Base-by-base conservation (phyloP, 2,888 invertebrate genomes). In the Drosophila acutilabella region DNA sequence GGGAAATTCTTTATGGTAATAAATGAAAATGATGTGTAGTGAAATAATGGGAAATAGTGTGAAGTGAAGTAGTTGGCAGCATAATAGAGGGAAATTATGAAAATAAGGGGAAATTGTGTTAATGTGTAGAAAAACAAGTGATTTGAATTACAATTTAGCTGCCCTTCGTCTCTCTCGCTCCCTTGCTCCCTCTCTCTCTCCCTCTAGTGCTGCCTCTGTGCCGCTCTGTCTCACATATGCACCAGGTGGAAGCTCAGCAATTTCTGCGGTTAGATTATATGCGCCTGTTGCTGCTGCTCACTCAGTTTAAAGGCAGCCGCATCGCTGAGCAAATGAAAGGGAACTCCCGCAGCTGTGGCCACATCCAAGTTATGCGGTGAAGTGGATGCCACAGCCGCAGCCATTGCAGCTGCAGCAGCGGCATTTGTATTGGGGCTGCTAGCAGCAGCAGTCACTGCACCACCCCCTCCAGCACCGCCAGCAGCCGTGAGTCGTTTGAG, bases 241-340 rank as follows among this genome's bases (percentile, higher is more conserved):
- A 18, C 51, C 40, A 52, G 45, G 18, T 59, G 64, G 59, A 47
- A 52, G 40, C 64, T 18, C 30, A 52, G 67, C 41, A 42, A 64
- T 42, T 56, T 45, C 64, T 42, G 48, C 56, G 61, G 88, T 86
- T 85, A 85, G 81, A 85, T 85, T 74, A 88, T 88, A 40, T 88
- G 83, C 70, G 88, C 66, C 64, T 86, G 81, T 57, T 80, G 81
- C 33, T 83, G 86, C 58, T 85, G 89, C 42, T 85, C 84, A 59
- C 56, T 85, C 16, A 88, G 64, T 26, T 83, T 86, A 13, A 86
- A 86, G 52, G 88, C 74, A 8, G 81, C 81, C 72, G 84, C 78
- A 72, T 85, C 89, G 73, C 87, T 88, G n/a, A 88, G 74, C 66
- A 88, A 53, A 61, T 85, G 84, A 26, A 83, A 85, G 40, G 84